Evolutionary conservation across 2,888 invertebrate species (phyloP).

Genomic region (Drosophila bunnanda): DNA sequence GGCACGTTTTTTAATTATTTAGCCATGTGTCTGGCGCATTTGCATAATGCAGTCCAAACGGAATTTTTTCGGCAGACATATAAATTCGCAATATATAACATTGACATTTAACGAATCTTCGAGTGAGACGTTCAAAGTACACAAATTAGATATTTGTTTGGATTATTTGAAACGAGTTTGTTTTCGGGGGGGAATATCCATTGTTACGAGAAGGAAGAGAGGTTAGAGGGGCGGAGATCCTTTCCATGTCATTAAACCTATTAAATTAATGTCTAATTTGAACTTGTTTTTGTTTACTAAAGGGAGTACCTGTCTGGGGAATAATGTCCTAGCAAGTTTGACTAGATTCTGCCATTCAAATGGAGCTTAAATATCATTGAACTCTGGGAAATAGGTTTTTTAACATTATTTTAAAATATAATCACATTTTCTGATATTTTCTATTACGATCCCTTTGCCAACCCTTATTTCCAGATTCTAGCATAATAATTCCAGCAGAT

Average conservation of each 20-base stretch:
- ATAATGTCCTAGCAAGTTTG: not conserved
- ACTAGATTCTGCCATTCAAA: not conserved
- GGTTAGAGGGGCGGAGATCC: not conserved
- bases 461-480: not conserved
- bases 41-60: slow-evolving; percentile 53
- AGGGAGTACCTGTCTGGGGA: not conserved
- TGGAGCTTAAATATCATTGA: not conserved
- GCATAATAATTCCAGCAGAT: slow-evolving; percentile 20
- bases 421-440: not conserved
- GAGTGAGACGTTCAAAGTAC: slow-evolving; percentile 59
- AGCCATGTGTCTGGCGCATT: slow-evolving; percentile 52
- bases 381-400: not conserved
- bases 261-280: slow-evolving; percentile 6
- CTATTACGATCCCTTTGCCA: not conserved
- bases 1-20: slow-evolving; percentile 33
- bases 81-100: slow-evolving; percentile 10
- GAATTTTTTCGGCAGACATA: slow-evolving; percentile 38
- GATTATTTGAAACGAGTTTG: slow-evolving; percentile 11
- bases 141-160: slow-evolving; percentile 10
- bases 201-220: not conserved
- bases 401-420: not conserved
- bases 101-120: slow-evolving; percentile 58
- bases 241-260: slow-evolving; percentile 26
- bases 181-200: not conserved
- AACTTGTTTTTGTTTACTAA: slow-evolving; percentile 18